Base-by-base conservation (phyloP, 2,113 vertebrate species). In the Panurus biarmicus region DNA sequence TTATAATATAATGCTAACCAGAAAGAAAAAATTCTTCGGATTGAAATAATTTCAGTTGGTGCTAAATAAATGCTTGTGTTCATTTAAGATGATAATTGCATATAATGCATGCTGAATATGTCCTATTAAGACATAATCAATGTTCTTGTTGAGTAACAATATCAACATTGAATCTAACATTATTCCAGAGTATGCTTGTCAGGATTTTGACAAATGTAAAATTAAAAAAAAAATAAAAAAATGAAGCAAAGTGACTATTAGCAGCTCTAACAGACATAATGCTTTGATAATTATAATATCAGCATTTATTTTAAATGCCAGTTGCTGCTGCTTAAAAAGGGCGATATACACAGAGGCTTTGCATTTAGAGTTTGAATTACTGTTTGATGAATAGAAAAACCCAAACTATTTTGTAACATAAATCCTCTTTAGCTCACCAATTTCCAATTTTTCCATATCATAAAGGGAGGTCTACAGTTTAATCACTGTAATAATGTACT, bases 221-320 rank as follows among this genome's bases (percentile, higher is more conserved):
- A 85, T 44, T 48, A 36, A 72, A 71, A 60, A 42, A 42, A 42
- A 42, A 42, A 42, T 42, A 87, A 90, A 83, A 56, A 85, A 90
- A 90, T 76, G 81, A 77, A 94, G 85, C 29, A 65, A 85, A 36
- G 35, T 90, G 66, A 61, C 72, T 94, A 88, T 90, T 93, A 95
- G 45, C 67, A 90, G 50, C 82, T 90, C 64, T 47, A 95, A 83
- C 42, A 79, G 90, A 73, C 60, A 83, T 66, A 95, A 90, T 31
- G 51, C 44, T 93, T 89, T 77, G 70, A 85, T 95, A 96, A 96
- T 93, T 94, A 90, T 77, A 87, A 83, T 74, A 95, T 96, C 90
- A 90, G 73, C 79, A 90, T 95, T 88, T 90, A 76, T 84, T 94
- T 90, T 93, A 94, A 82, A 83, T 84, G 77, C 71, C 66, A 85